Evolutionary conservation across 2,113 vertebrate species (phyloP).

Genomic region (Artemisiospiza belli): DNA sequence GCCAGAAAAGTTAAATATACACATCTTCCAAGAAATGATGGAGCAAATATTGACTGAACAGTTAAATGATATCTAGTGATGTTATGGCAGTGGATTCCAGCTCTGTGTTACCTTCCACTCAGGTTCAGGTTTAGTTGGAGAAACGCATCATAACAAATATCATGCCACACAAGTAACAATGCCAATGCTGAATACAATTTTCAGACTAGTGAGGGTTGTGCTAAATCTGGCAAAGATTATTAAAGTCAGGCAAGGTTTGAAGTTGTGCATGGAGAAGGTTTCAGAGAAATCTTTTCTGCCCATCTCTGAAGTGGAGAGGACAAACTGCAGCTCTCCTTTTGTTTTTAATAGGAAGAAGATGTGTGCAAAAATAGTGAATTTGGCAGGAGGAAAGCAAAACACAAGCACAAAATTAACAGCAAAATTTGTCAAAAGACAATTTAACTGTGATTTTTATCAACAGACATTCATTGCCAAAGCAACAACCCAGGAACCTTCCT

Average conservation of each 20-base stretch:
- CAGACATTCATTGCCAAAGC: not conserved
- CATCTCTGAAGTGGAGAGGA: not conserved
- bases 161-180: not conserved
- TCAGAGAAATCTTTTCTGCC: not conserved
- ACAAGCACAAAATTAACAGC: not conserved
- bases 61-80: not conserved
- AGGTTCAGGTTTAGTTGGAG: constrained; percentile 18
- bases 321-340: not conserved
- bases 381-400: not conserved
- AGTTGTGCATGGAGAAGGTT: not conserved
- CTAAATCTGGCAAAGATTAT: not conserved
- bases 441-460: not conserved
- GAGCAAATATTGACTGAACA: not conserved
- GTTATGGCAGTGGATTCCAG: not conserved
- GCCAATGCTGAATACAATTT: not conserved
- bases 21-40: constrained; percentile 4
- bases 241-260: not conserved
- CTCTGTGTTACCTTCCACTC: not conserved
- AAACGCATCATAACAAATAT: constrained; percentile 5
- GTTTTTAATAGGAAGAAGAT: not conserved
- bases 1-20: constrained; percentile 33
- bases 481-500: not conserved
- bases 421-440: not conserved
- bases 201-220: not conserved
- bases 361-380: not conserved